These are phyloP conservation scores for Champsocephalus gunnari DNA, from an alignment of 2,797 vertebrate genomes.

Conservation along the genomic window DNA sequence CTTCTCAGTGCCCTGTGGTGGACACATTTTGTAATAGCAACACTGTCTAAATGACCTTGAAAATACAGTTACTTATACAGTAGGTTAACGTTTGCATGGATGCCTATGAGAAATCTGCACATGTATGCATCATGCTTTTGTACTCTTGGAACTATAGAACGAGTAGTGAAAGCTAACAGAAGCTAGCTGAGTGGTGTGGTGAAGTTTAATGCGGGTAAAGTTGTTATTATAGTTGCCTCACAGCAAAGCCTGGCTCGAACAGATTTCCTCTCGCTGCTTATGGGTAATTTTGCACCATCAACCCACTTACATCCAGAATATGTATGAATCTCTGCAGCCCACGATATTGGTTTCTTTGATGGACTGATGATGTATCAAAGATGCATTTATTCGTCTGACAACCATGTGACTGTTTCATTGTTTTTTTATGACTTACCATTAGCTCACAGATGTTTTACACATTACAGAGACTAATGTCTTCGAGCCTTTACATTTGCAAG, in stretches of 20 bases:
- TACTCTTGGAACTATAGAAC: neutral
- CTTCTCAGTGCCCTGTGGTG: neutral
- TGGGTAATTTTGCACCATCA: slow-evolving; percentile 32
- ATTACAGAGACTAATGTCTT: slow-evolving; percentile 17
- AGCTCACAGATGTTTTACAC: slow-evolving; percentile 34
- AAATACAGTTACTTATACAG: neutral
- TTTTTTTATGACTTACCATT: slow-evolving; percentile 13
- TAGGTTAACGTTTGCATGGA: neutral
- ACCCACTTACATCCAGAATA: neutral
- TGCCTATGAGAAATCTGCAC: neutral
- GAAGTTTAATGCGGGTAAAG: neutral
- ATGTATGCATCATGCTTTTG: neutral
- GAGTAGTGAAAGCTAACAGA: neutral
- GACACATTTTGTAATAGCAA: neutral
- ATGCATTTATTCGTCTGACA: slow-evolving; percentile 22
- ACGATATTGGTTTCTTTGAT: slow-evolving; percentile 4
- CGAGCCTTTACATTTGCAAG: slow-evolving; percentile 40
- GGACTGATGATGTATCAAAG: slow-evolving; percentile 6
- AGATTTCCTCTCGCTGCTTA: slow-evolving; percentile 11
- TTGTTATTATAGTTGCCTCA: slow-evolving; percentile 2
- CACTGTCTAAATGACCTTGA: neutral
- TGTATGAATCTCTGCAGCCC: neutral
- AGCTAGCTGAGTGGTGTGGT: neutral
- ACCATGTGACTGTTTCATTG: slow-evolving; percentile 16
- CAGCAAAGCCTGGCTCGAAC: slow-evolving; percentile 6